These are phyloP conservation scores for Saccostrea cuccullata DNA, from an alignment of 1,140 invertebrate species.

Conservation along the genomic window DNA sequence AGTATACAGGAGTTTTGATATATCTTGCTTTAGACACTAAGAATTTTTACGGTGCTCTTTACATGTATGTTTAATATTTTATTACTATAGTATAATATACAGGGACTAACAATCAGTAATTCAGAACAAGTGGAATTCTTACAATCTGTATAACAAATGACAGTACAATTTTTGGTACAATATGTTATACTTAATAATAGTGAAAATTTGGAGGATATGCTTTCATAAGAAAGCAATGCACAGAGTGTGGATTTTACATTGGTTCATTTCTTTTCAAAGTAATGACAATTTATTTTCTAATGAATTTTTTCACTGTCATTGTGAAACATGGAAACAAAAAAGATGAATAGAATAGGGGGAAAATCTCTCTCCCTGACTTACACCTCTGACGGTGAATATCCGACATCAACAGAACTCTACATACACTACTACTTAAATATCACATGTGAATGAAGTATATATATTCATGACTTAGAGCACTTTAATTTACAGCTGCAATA, in stretches of 20 bases:
- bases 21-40: background rate
- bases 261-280: background rate
- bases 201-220: too few relatives aligned
- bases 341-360: background rate
- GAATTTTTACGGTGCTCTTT: background rate
- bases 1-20: background rate
- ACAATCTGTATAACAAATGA: background rate
- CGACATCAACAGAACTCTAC: background rate
- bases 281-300: background rate
- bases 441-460: too few relatives aligned
- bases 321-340: background rate
- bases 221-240: too few relatives aligned
- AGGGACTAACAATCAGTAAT: background rate
- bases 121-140: background rate
- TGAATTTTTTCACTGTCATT: background rate
- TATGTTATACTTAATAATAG: too few relatives aligned
- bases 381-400: background rate
- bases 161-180: background rate
- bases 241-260: background rate
- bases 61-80: background rate
- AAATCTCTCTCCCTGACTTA: background rate
- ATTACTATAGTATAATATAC: background rate
- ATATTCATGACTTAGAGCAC: background rate
- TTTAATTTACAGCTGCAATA: constrained; percentile 21
- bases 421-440: too few relatives aligned